Conservation (phyloP, 2,113 vertebrate genomes). For the Rhinolophus ferrumequinum region DNA sequence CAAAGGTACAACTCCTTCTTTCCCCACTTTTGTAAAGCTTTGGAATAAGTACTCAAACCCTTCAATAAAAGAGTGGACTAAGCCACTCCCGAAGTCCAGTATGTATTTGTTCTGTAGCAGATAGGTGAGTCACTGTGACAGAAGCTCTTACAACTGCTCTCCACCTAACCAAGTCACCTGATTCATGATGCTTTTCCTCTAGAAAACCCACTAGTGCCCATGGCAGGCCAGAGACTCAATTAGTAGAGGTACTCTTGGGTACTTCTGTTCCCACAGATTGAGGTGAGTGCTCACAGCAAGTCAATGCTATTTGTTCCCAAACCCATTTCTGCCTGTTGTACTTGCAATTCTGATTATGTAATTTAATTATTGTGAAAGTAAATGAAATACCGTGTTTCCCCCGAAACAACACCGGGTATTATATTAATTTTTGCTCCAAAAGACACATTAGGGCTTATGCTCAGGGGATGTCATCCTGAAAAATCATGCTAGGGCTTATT, state of each 20-base stretch:
- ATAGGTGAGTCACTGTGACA: background rate
- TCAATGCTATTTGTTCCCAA: slow-evolving; percentile 3
- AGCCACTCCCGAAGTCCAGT: background rate
- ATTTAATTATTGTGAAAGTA: slow-evolving; percentile 36
- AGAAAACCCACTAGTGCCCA: background rate
- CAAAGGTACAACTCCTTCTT: background rate
- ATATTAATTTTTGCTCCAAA: too few relatives aligned
- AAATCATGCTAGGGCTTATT: too few relatives aligned
- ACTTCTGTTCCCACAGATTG: background rate
- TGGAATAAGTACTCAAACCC: background rate
- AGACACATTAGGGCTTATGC: too few relatives aligned
- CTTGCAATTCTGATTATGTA: background rate
- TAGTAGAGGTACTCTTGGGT: background rate
- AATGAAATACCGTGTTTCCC: background rate
- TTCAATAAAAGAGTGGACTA: background rate
- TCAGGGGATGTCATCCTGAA: too few relatives aligned
- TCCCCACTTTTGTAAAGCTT: background rate
- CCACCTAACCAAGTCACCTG: background rate
- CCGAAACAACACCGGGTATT: too few relatives aligned
- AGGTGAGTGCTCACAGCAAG: background rate
- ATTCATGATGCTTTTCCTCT: background rate
- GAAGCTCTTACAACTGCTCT: background rate
- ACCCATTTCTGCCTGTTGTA: background rate
- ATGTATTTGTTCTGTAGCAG: background rate
- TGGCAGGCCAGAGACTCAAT: rapidly evolving